Base-by-base conservation (phyloP, 2,113 vertebrate species). In the Sitta europaea region DNA sequence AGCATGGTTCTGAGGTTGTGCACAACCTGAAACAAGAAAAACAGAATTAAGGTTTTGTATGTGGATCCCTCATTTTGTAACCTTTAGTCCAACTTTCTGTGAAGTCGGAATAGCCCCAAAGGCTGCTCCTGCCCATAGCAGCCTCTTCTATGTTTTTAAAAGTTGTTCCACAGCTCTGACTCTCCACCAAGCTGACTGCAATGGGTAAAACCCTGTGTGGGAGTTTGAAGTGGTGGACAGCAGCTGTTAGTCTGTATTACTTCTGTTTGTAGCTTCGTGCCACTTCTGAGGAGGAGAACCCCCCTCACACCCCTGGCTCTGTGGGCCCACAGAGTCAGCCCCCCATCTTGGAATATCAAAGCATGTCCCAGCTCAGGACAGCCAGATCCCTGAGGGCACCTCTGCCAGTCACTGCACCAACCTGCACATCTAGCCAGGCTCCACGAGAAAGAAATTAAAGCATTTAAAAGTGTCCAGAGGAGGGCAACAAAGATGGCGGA, bases 391-490 rank as follows among this genome's bases (percentile, higher is more conserved):
- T 45, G 55, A 78, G 15, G 36, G 9, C 43, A 25, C 14, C 50
- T 65, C 58, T 59, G 35, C 43, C 33, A 35, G 48, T 12, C 58
- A 10, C 12, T 3, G 0, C 23, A 48, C 11, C 11, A 54, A 67
- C 59, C 29, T n/a, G 11, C 7, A 33, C 23, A 8, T 14, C 13
- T 51, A 38, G 5, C 63, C 61, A 19, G 35, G 25, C 5, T 66
- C 29, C 70, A 9, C 4, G 1, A 59, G 6, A 15, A 59, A 33
- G 28, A 23, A 14, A 6, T 68, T 23, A 38, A 68, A 61, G 23
- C 17, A 20, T 28, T 24, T 3, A 0, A 13, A 6, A 24, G 9
- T 0, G 0, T 24, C 38, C 54, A 7, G 17, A 53, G 38, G 28
- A 53, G 10, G 23, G 54, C 11, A n/a, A 28, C 38, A 33, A 86